Conservation (phyloP, 1,140 invertebrate genomes). For the Atta cephalotes region DNA sequence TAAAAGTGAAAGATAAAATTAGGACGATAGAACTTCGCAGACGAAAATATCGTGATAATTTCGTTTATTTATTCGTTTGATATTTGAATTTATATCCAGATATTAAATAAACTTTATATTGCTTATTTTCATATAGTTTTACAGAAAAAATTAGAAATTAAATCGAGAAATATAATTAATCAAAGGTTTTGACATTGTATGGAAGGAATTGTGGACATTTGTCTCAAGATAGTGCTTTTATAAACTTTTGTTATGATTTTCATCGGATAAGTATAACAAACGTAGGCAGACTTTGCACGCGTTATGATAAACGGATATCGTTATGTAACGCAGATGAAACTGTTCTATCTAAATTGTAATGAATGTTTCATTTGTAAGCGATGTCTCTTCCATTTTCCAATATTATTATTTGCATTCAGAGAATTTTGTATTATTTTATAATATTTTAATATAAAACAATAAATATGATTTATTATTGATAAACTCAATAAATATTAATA, state of each 20-base stretch:
- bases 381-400: not conserved
- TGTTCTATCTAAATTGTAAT: not conserved
- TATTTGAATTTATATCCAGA: not conserved
- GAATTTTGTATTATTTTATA: not conserved
- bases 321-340: slow-evolving; percentile 29
- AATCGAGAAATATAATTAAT: not conserved
- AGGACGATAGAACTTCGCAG: not conserved
- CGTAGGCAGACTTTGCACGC: not conserved
- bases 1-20: not conserved
- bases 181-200: not conserved
- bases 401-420: not conserved
- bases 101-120: not conserved
- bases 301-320: slow-evolving; percentile 16
- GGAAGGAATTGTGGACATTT: not conserved
- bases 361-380: not conserved
- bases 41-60: not conserved
- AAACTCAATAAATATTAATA: not conserved
- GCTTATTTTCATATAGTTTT: not conserved
- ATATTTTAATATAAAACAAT: not conserved
- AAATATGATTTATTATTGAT: not conserved
- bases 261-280: slow-evolving; percentile 39
- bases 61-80: not conserved
- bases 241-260: slow-evolving; percentile 39
- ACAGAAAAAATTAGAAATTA: slow-evolving; percentile 14
- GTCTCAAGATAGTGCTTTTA: slow-evolving; percentile 16